phyloP scores from a whole-genome alignment of 2,888 invertebrate genomes.

The Tenthredo scrophulariae region DNA sequence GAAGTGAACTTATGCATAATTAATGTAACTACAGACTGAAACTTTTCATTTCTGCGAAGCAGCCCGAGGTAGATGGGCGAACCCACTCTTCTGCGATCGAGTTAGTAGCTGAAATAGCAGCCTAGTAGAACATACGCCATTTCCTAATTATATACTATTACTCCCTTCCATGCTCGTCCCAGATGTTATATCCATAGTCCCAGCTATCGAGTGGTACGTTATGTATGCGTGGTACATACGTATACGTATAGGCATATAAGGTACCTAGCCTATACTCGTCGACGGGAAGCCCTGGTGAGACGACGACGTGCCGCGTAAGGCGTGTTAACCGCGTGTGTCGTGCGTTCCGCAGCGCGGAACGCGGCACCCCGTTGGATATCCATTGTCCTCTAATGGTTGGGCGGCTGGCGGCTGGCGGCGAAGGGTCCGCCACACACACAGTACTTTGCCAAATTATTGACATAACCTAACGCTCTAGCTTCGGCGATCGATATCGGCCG shows the following conservation, averaged over 20 bases:
- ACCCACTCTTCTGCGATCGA: neutral
- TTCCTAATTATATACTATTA: conserved; percentile 67
- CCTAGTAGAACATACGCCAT: conserved; percentile 61
- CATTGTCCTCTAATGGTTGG: conserved; percentile 62
- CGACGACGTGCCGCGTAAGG: conserved; percentile 38
- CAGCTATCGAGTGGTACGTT: conserved; percentile 2
- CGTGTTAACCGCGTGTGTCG: conserved; percentile 48
- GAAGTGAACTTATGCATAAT: neutral
- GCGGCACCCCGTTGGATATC: conserved; percentile 54
- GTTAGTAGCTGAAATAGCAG: conserved; percentile 58
- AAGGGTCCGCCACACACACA: conserved; percentile 30
- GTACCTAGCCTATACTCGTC: conserved; percentile 10
- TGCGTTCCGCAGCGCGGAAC: neutral
- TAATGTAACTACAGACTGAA: neutral
- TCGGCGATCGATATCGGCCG: conserved; percentile 62
- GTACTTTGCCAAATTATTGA: conserved; percentile 63
- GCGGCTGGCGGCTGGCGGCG: conserved; percentile 9
- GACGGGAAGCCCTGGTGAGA: conserved; percentile 49
- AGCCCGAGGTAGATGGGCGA: neutral
- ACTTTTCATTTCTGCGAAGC: neutral
- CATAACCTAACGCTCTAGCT: conserved; percentile 57
- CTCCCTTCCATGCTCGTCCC: conserved; percentile 17
- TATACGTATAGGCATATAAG: neutral
- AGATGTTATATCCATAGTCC: conserved; percentile 22
- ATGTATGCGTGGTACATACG: conserved; percentile 11